Evolutionary conservation across 1,140 invertebrate genomes (phyloP), one percentile per base, ranked within the genome.

Genomic region (Idris sp.): DNA sequence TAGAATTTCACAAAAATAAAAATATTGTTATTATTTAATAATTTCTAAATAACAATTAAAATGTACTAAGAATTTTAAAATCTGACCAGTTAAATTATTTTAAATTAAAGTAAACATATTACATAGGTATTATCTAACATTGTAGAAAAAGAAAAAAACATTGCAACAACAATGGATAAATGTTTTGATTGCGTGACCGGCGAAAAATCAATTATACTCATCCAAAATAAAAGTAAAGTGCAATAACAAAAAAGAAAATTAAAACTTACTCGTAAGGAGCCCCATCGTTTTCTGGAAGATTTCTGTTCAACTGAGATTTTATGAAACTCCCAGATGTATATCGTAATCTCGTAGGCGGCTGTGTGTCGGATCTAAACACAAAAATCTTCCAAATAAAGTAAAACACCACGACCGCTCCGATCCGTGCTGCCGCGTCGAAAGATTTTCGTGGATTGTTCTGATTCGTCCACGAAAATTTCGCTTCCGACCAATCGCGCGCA

Each of bases 391-490:
- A 77, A 64, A 74, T 79, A 78, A 79, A 80, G 72, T 62, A 69
- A 62, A 75, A 74, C 25, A 40, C 31, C 16, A 15, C 44, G 26
- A 36, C 59, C 18, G 28, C 18, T 51, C 35, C 13, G 53, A 9
- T 11, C 38, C 13, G 49, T 64, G 35, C 56, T 56, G 51, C 53
- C 74, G 44, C 68, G 64, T 61, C 61, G 44, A 74, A 35, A 54
- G 71, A 58, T 81, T 81, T 84, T 86, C 85, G 85, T 87, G 85
- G 82, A 84, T 41, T 68, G 10, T 72, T 65, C 25, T 62, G 48
- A 86, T 86, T 87, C 81, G 85, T 83, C 73, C 77, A 74, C 76
- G 74, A 68, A 53, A 43, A 76, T 46, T 44, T 22, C 19, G 13
- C n/a, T 10, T 0, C 1, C 11, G 9, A 2, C 65, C 65, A 71